Conservation (phyloP, 2,797 vertebrate genomes). For the Sandelia bainsii region DNA sequence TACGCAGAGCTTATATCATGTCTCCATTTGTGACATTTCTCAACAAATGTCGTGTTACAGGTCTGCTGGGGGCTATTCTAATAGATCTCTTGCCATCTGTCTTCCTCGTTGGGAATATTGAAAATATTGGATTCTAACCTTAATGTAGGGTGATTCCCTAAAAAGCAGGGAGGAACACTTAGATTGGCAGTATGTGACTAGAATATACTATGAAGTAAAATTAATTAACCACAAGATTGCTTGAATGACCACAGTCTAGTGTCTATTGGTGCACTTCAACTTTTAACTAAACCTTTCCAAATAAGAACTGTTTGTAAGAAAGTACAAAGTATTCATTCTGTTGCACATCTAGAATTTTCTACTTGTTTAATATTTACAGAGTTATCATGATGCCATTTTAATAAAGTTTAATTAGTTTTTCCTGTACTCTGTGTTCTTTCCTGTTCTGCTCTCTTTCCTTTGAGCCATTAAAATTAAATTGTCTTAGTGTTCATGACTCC, state of each 20-base stretch:
- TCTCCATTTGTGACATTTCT: slow-evolving; percentile 24
- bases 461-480: slow-evolving; percentile 48
- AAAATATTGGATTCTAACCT: slow-evolving; percentile 4
- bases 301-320: neutral
- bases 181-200: slow-evolving; percentile 20
- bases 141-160: slow-evolving; percentile 14
- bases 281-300: slow-evolving; percentile 10
- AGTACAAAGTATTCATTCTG: slow-evolving; percentile 8
- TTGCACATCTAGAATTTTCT: slow-evolving; percentile 8
- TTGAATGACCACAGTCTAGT: neutral
- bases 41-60: slow-evolving; percentile 26
- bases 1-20: slow-evolving; percentile 27
- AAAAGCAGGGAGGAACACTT: slow-evolving; percentile 32
- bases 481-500: slow-evolving; percentile 55
- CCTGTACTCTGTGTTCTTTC: slow-evolving; percentile 16
- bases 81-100: slow-evolving; percentile 39
- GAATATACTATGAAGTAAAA: neutral
- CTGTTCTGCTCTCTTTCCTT: slow-evolving; percentile 6
- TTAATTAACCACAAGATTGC: neutral
- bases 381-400: slow-evolving; percentile 21
- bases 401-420: slow-evolving; percentile 38
- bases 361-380: slow-evolving; percentile 9
- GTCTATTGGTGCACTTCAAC: neutral
- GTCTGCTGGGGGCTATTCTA: slow-evolving; percentile 1
- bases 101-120: slow-evolving; percentile 21